phyloP scores from a whole-genome alignment of 1,140 invertebrate species.

The Hylaeus volcanicus region DNA sequence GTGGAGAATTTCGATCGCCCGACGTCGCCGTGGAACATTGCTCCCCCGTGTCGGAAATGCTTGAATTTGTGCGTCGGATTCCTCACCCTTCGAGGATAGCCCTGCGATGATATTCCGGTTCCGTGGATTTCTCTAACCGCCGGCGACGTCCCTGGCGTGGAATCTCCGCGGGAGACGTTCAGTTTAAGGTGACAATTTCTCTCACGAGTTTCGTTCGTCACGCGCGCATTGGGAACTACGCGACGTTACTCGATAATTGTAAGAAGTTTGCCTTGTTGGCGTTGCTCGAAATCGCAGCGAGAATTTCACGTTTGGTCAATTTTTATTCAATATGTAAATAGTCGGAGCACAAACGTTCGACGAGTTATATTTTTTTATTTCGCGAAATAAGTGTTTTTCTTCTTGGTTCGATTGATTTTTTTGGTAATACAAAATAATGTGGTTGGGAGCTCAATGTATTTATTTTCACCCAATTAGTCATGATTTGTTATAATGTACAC shows the following conservation, averaged over 20 bases:
- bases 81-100: not conserved
- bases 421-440: no score
- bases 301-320: not conserved
- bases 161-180: not conserved
- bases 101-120: constrained; percentile 1
- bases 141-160: not conserved
- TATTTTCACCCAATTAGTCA: no score
- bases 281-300: not conserved
- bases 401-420: no score
- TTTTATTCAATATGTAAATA: no score
- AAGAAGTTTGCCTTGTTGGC: constrained; percentile 2
- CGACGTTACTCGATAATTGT: constrained; percentile 9
- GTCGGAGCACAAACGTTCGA: no score
- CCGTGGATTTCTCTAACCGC: not conserved
- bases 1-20: constrained; percentile 14
- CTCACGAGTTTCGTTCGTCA: not conserved
- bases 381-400: no score
- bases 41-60: constrained; percentile 1
- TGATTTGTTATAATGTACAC: no score
- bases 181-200: constrained; percentile 25
- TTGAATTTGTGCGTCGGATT: not conserved
- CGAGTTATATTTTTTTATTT: no score
- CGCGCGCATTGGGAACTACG: not conserved
- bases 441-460: no score
- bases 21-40: not conserved